phyloP scores from a whole-genome alignment of 1,140 invertebrate species.

The Ceratosolen fusciceps region DNA sequence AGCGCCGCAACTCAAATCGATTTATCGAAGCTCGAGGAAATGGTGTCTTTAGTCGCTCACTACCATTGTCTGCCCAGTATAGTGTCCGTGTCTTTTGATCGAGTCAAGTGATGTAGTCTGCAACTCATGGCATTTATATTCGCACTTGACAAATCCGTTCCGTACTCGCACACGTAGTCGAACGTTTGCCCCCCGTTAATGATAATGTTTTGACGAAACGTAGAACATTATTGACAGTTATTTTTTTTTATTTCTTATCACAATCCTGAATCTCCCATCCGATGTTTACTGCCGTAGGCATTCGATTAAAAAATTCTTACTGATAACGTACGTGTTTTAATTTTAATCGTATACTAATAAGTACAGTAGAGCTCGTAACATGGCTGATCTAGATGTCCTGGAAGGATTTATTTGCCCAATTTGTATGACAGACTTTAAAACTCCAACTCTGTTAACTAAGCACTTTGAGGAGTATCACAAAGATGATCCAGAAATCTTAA shows the following conservation, averaged over 20 bases:
- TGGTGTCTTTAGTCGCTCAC: background rate
- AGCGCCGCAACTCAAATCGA: background rate
- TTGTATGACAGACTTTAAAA: conserved; percentile 90
- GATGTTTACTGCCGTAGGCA: background rate
- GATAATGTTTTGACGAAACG: too few species aligned
- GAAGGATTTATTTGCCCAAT: conserved; percentile 96
- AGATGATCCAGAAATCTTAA: conserved; percentile 91
- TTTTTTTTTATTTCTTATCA: too few species aligned
- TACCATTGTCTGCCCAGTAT: too few species aligned
- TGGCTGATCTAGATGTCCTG: conserved; percentile 58
- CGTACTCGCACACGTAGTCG: too few species aligned
- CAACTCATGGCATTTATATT: too few species aligned
- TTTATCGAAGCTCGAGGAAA: conserved; percentile 9
- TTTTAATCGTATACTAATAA: background rate
- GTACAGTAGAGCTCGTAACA: background rate
- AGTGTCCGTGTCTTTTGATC: too few species aligned
- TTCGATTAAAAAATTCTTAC: background rate
- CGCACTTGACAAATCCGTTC: too few species aligned
- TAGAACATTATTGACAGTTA: background rate
- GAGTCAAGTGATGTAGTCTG: too few species aligned
- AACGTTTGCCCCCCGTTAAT: too few species aligned
- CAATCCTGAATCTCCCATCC: background rate
- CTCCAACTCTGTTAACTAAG: conserved; percentile 83
- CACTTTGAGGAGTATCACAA: conserved; percentile 92
- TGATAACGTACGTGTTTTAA: background rate